Conservation (phyloP, 2,888 invertebrate species). For the Noctuana brunneofusca region DNA sequence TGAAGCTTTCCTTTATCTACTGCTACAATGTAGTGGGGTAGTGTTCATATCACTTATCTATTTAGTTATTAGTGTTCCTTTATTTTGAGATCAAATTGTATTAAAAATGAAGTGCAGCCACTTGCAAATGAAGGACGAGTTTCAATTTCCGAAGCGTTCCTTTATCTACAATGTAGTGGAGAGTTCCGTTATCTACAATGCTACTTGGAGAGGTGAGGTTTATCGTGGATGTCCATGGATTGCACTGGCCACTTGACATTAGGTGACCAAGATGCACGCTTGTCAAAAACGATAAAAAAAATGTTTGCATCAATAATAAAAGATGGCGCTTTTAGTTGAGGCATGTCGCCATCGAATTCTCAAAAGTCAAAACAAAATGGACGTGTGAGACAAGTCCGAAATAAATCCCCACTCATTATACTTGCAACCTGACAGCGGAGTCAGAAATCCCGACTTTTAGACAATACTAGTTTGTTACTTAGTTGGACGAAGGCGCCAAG, state of each 20-base stretch:
- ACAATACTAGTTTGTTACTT: slow-evolving; percentile 55
- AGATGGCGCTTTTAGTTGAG: not conserved
- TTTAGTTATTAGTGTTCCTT: not conserved
- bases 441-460: slow-evolving; percentile 50
- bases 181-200: too few species aligned
- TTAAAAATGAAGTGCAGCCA: too few species aligned
- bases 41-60: not conserved
- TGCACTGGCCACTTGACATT: too few species aligned
- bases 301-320: not conserved
- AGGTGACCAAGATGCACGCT: too few species aligned
- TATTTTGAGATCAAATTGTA: too few species aligned
- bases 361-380: not conserved
- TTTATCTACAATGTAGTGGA: too few species aligned
- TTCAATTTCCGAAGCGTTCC: too few species aligned
- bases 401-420: slow-evolving; percentile 43
- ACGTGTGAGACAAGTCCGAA: slow-evolving; percentile 13
- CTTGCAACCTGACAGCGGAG: slow-evolving; percentile 42
- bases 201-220: too few species aligned
- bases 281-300: too few species aligned
- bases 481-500: slow-evolving; percentile 49
- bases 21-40: not conserved
- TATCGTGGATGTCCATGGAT: too few species aligned
- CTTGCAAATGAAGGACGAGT: too few species aligned
- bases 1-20: too few species aligned
- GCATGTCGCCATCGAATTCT: not conserved